Base-by-base conservation (phyloP, 1,140 invertebrate species). In the Phymorhynchus buccinoides region DNA sequence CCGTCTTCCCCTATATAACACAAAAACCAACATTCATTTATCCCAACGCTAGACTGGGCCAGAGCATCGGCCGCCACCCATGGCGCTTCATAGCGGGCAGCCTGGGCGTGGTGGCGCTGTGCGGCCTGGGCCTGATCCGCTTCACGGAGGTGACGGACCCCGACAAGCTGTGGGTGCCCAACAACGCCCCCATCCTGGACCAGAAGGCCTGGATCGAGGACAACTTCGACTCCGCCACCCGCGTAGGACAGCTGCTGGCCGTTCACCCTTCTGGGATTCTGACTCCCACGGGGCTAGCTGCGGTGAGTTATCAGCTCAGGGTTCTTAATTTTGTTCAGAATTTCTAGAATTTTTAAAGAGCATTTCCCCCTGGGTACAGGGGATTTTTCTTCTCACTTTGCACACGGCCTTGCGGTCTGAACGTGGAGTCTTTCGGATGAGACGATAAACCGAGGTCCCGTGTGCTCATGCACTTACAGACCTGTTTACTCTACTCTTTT, bases 121-220 rank as follows among this genome's bases (percentile, higher is more conserved):
- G 85, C 62, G 83, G 84, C 22, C 75, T 88, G n/a, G 88, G 87
- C 16, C n/a, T 86, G 3, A 22, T 90, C 1, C 82, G 75, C 27
- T 90, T 90, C 44, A 83, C 66, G 22, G 82, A 90, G 71, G 84
- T 79, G 77, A 84, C 73, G 0, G 86, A 87, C 42, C 80, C 87
- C 16, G 85, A 88, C 56, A 86, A 86, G 12, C 80, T 90, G 6
- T 90, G 89, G 89, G 86, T 88, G 7, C 87, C 88, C 7, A 35
- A 39, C 41, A 82, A 88, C 52, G 79, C 89, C 37, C 78, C 84
- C 1, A 71, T 86, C 44, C 62, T 88, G 18, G 73, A 56, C 3
- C 42, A 89, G 56, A 86, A 87, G 71, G 66, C 78, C 14, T 87
- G 83, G 85, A 86, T 87, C 0, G 82, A 84, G 27, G 52, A 48